Conservation (phyloP, 2,888 invertebrate genomes). For the Criorhina ranunculi region DNA sequence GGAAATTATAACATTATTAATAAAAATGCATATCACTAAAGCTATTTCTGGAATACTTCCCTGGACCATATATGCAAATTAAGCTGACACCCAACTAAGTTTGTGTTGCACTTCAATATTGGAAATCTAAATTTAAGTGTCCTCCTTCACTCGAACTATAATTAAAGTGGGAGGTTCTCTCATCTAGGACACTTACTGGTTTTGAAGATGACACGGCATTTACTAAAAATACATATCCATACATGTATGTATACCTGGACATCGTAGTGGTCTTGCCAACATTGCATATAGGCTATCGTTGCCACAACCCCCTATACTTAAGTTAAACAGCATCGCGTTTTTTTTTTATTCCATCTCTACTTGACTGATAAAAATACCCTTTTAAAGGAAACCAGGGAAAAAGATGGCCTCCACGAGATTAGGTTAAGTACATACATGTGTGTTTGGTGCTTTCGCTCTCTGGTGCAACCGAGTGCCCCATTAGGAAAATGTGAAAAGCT, state of each 20-base stretch:
- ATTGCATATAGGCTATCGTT: slow-evolving; percentile 24
- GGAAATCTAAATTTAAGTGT: slow-evolving; percentile 56
- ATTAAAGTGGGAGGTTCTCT: slow-evolving; percentile 50
- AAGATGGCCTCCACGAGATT: slow-evolving; percentile 60
- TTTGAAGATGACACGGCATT: slow-evolving; percentile 48
- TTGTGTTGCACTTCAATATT: slow-evolving; percentile 55
- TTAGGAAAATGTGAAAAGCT: slow-evolving; percentile 72
- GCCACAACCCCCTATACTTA: slow-evolving; percentile 19
- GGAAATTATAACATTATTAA: not conserved
- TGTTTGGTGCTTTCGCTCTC: slow-evolving; percentile 35
- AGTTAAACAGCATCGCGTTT: slow-evolving; percentile 52
- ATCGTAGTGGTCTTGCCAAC: slow-evolving; percentile 17
- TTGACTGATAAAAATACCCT: slow-evolving; percentile 39
- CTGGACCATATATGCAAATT: not conserved
- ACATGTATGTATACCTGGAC: slow-evolving; percentile 64
- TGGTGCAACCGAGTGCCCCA: slow-evolving; percentile 55
- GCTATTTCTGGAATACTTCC: too few relatives aligned
- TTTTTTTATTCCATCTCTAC: not conserved
- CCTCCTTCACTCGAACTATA: slow-evolving; percentile 27
- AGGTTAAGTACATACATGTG: slow-evolving; percentile 69
- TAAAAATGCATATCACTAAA: too few relatives aligned
- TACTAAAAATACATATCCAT: slow-evolving; percentile 25
- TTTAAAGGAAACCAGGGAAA: slow-evolving; percentile 24
- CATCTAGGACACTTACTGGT: slow-evolving; percentile 34
- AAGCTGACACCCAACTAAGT: slow-evolving; percentile 29